Evolutionary conservation across 2,113 vertebrate genomes (phyloP).

Genomic region (Oxyruncus cristatus): DNA sequence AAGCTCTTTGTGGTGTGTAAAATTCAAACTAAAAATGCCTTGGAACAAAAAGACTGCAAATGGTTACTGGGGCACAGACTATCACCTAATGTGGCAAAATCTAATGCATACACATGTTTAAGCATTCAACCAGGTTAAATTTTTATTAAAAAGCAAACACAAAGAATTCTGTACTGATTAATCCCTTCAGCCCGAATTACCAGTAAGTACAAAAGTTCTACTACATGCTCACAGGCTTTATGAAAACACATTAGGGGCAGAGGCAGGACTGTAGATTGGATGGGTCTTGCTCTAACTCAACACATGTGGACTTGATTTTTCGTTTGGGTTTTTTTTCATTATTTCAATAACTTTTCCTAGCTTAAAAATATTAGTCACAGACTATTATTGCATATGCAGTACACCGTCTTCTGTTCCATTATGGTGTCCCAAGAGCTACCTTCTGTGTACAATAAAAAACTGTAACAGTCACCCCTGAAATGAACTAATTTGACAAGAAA

Average conservation of each 20-base stretch:
- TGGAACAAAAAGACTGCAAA: background rate
- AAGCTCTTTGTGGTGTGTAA: background rate
- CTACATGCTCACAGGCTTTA: background rate
- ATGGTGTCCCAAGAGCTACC: background rate
- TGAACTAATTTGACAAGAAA: background rate
- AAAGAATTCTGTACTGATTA: background rate
- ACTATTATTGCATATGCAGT: background rate
- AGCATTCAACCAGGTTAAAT: background rate
- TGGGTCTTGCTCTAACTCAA: background rate
- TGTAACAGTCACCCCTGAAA: background rate
- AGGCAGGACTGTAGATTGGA: background rate
- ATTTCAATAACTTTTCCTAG: background rate
- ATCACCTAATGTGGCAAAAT: background rate
- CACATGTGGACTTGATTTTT: fast-evolving
- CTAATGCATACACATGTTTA: background rate
- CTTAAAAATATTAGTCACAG: background rate
- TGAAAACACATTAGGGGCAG: background rate
- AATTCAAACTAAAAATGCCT: background rate
- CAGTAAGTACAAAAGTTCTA: background rate
- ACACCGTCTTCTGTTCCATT: background rate
- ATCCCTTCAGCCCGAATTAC: background rate
- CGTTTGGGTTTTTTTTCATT: fast-evolving
- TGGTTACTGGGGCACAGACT: background rate
- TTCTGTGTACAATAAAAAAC: background rate
- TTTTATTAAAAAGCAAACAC: background rate